phyloP scores from a whole-genome alignment of 2,113 vertebrate genomes.

The Gadus chalcogrammus region DNA sequence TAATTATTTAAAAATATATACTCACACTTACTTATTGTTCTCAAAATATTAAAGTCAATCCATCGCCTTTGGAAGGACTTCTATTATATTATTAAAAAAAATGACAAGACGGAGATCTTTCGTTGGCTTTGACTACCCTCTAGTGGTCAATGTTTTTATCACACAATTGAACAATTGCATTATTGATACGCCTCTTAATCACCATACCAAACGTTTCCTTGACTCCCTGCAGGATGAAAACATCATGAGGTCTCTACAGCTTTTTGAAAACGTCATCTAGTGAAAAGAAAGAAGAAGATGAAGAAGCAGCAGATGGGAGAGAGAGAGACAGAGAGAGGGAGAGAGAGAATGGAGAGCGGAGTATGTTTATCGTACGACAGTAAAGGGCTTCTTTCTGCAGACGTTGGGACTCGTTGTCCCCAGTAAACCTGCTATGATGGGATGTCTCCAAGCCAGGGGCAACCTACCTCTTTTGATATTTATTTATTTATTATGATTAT shows the following conservation, averaged over 20 bases:
- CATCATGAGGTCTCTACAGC: conserved; percentile 94
- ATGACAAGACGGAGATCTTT: not conserved
- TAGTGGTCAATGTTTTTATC: conserved; percentile 40
- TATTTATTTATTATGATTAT: no score
- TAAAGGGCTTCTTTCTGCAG: not conserved
- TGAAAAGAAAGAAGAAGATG: conserved; percentile 3
- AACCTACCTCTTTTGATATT: no score
- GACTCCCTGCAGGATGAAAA: conserved; percentile 84
- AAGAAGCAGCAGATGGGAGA: not conserved
- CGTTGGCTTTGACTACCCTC: conserved; percentile 40
- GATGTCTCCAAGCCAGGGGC: no score
- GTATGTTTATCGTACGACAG: not conserved
- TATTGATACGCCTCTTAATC: conserved; percentile 14
- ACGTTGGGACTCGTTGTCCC: not conserved
- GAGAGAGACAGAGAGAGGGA: not conserved
- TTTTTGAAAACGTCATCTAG: conserved; percentile 97
- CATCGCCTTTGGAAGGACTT: not conserved
- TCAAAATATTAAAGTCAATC: not conserved
- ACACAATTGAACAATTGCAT: conserved; percentile 4
- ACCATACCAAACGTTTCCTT: not conserved
- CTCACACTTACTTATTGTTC: not conserved
- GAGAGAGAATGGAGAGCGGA: conserved; percentile 9
- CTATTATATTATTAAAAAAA: no score
- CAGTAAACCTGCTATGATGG: not conserved
- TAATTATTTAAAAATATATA: not conserved